Base-by-base conservation (phyloP, 2,888 invertebrate species). In the Notodromas monacha region DNA sequence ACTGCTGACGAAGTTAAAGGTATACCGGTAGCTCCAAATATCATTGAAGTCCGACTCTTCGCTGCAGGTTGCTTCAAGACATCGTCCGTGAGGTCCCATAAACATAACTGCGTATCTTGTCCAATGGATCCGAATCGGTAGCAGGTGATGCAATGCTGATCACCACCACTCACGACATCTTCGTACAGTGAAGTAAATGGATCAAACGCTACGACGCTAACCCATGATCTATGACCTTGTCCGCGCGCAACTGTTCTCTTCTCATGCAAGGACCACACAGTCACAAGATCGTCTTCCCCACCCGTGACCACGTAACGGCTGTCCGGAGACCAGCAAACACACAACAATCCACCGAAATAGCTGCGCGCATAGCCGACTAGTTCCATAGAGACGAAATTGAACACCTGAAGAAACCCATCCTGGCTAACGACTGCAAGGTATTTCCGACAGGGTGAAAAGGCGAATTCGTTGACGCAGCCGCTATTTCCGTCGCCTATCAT, bases 61-160 rank as follows among this genome's bases (percentile, higher is more conserved):
- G 45, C 45, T 35, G 45, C 28, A 14, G 73, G 69, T 43, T 70
- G 70, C 40, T 65, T 56, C 33, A 96, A 52, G 34, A 84, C 66
- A 45, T 96, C 92, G 47, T 89, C 84, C 10, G 86, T 89, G 35
- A 96, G 63, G 48, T 96, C 96, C 96, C 96, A 96, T 37, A 96
- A 56, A 52, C 92, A 92, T 38, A 96, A 54, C 49, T 84, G 79
- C 27, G 92, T 92, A 53, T 96, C 96, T 50, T 96, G 89, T 16
- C 89, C 81, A 2, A 89, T 84, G 37, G 81, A 81, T 15, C 84
- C 86, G 36, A 89, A 56, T 37, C 79, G 57, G 48, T 76, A 77
- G 43, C 69, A 68, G 14, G 65, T 63, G 2, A 48, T 57, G 12
- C 10, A 6, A 8, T 5, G 10, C 6, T 27, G 11, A 27, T 27